Base-by-base conservation (phyloP, 2,113 vertebrate species). In the Heterotis niloticus region DNA sequence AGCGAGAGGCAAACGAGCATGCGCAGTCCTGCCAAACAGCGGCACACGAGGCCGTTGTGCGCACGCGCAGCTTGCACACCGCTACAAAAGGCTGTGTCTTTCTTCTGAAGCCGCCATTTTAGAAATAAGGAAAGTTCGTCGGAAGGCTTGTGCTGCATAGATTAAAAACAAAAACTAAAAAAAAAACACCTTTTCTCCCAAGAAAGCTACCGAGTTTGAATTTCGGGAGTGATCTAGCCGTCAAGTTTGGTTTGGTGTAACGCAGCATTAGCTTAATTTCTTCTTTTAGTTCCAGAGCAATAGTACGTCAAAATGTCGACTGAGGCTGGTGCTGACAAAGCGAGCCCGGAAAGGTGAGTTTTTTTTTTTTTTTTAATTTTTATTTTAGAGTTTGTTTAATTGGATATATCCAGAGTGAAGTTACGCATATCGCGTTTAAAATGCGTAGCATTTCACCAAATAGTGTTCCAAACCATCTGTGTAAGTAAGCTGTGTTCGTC, bases 301-400 rank as follows among this genome's bases (percentile, higher is more conserved):
- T 52, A 76, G 64, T 76, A 29, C 74, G 72, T n/a, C 64, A 75
- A 76, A 59, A 80, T 80, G 79, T 80, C 79, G 54, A 56, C 79
- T 34, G 79, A 80, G 26, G 74, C 66, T 2, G 73, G n/a, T 23
- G 26, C 66, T 29, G 79, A 80, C 4, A 80, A 76, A 60, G 54
- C 79, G 24, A 66, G 64, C 79, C 79, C 18, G 20, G 74, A 16
- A 11, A 57, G 74, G 79, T 80, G 34, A 76, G 79, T 12, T 26
- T 51, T 10, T 26, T 23, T 44, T n/a, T n/a, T n/a, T n/a, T n/a
- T n/a, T n/a, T n/a, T n/a, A n/a, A n/a, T n/a, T n/a, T n/a, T n/a
- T n/a, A n/a, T n/a, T n/a, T n/a, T n/a, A n/a, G n/a, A n/a, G n/a
- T n/a, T n/a, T n/a, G n/a, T n/a, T n/a, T n/a, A n/a, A n/a, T n/a